Evolutionary conservation across 2,797 vertebrate genomes (phyloP).

Genomic region (Melanotaenia boesemani): DNA sequence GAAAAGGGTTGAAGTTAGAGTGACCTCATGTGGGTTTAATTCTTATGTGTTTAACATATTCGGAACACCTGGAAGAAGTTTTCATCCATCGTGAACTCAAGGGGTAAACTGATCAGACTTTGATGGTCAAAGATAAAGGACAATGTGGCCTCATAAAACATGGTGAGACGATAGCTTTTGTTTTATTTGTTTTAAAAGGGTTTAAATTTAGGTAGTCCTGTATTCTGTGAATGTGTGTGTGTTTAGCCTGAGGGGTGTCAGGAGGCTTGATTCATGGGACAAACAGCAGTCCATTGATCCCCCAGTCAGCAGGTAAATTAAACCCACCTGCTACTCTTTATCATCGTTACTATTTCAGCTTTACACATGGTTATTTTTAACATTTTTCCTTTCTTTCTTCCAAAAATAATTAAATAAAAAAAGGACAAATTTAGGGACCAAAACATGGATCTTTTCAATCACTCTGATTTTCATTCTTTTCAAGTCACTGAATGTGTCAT

Average conservation of each 20-base stretch:
- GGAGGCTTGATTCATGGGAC: background rate
- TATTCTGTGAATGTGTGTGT: background rate
- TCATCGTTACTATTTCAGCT: too few relatives aligned
- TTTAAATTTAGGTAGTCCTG: background rate
- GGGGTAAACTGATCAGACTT: background rate
- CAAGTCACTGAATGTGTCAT: background rate
- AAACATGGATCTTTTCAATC: background rate
- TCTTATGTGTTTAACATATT: background rate
- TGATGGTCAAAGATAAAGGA: background rate
- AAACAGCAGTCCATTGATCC: background rate
- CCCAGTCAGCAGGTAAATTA: too few relatives aligned
- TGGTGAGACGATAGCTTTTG: background rate
- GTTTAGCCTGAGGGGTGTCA: background rate
- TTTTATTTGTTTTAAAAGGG: background rate
- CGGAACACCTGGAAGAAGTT: background rate
- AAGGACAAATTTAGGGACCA: background rate
- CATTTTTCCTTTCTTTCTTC: too few relatives aligned
- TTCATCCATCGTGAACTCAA: background rate
- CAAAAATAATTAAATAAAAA: too few relatives aligned
- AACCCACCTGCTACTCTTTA: too few relatives aligned
- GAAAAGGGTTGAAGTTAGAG: background rate
- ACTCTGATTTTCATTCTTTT: background rate
- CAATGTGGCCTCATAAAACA: background rate
- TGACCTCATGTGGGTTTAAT: background rate
- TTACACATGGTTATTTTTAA: too few relatives aligned